Base-by-base conservation (phyloP, 2,113 vertebrate species). In the Psammodynastes pulverulentus region DNA sequence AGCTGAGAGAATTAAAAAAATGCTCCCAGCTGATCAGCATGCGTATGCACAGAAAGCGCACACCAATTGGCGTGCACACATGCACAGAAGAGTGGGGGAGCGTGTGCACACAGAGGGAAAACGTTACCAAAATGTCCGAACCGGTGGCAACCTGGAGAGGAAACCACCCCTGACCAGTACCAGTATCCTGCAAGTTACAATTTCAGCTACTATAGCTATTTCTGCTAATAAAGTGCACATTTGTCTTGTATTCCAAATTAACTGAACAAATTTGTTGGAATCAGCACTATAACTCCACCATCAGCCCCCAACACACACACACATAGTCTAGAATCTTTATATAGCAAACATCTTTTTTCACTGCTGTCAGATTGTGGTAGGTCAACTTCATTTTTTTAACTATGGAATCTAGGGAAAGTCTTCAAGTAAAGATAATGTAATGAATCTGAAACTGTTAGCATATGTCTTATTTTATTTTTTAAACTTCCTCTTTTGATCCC, bases 401-500 rank as follows among this genome's bases (percentile, higher is more conserved):
- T 53, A 19, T 72, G n/a, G 2, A 34, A 3, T 91, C 91, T 79
- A 10, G 45, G 23, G 6, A 8, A 54, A 94, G 91, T 91, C 91
- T 26, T 4, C 52, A 92, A 93, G 90, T 17, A 0, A 62, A 94
- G 19, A 4, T 52, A 87, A 90, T 56, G 48, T 21, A 89, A 90
- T 86, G 72, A 0, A 86, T 24, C 85, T 12, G 54, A 23, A 92
- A 15, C 1, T 56, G 89, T 87, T 84, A 67, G 39, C 46, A 84
- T 48, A 90, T n/a, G 1, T 45, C 92, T 72, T 87, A 29, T 1
- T 4, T 91, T 89, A 43, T 93, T 85, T 89, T 91, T 29, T 72
- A 92, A 91, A 87, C 53, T 24, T 72, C 54, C 26, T 72, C 46
- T 29, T 92, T 92, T 87, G 1, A 85, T 53, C 85, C 10, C 93